Evolutionary conservation across 2,888 invertebrate genomes (phyloP), one percentile per base, ranked within the genome.

Genomic region (Melieria omissa): DNA sequence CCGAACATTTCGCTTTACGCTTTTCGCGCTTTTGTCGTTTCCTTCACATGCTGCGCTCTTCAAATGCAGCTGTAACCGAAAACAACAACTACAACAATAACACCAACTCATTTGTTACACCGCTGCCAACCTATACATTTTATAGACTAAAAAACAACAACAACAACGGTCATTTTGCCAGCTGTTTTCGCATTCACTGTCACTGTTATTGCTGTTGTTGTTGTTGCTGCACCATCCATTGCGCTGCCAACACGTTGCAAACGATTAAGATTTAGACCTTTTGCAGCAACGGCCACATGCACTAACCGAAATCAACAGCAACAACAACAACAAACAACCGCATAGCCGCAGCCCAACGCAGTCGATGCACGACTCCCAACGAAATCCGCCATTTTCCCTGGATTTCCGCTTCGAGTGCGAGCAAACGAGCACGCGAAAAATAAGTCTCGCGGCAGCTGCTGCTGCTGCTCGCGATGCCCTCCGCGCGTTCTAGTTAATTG

Each of bases 201-300:
- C 52, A 14, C 10, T 52, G 12, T 5, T 52, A 54, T 54, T 42
- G 58, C 45, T 52, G 65, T 57, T 63, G 68, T 71, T 68, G 64
- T 52, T 52, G 52, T 14, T 54, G 71, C 70, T 54, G 71, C 70
- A 65, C 72, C 29, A 57, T 66, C 64, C 73, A 65, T 49, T 63
- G n/a, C 45, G 16, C 62, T 49, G 61, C 61, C 60, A 63, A 16
- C 65, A 55, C 47, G 55, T 58, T 72, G 74, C 29, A 49, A 68
- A 65, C 72, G 70, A 74, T 74, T 72, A 72, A 74, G 74, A 74
- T 72, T 74, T 74, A 74, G 70, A 74, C 72, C 70, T 67, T 72
- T 52, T 12, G 6, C 14, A 52, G 0, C 5, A 52, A 52, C 12
- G 5, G 68, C 54, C 68, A 68, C 58, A n/a, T 55, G 61, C n/a